Evolutionary conservation across 1,140 invertebrate species (phyloP).

Genomic region (Macrocentrus cingulum): DNA sequence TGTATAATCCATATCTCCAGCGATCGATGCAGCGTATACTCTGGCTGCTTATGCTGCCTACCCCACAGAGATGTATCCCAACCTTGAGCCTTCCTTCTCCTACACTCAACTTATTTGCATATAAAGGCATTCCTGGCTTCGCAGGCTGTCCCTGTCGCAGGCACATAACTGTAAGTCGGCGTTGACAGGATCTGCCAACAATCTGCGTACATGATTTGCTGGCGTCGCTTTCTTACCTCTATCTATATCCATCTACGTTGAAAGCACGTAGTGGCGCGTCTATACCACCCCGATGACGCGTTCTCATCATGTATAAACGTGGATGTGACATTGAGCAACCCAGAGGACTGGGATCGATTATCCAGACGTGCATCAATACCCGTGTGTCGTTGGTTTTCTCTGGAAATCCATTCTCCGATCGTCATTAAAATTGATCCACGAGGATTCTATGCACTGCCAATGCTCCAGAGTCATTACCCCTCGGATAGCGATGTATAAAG

Average conservation of each 20-base stretch:
- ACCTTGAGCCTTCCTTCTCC: constrained; percentile 36
- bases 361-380: constrained; percentile 4
- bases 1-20: constrained; percentile 51
- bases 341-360: constrained; percentile 22
- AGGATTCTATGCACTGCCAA: neutral
- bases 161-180: constrained; percentile 54
- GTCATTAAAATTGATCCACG: constrained; percentile 14
- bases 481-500: neutral
- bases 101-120: constrained; percentile 53
- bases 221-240: constrained; percentile 36
- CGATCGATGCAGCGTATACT: constrained; percentile 34
- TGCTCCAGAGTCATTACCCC: neutral
- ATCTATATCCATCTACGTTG: constrained; percentile 29
- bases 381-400: neutral
- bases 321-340: constrained; percentile 16
- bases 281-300: constrained; percentile 15
- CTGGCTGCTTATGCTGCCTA: neutral
- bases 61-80: constrained; percentile 17
- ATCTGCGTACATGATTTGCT: constrained; percentile 55
- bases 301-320: neutral
- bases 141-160: constrained; percentile 43
- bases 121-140: constrained; percentile 58
- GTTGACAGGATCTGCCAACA: constrained; percentile 58
- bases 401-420: constrained; percentile 1
- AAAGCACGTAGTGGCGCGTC: constrained; percentile 10